These are phyloP conservation scores for Poeciliopsis presidionis DNA, from an alignment of 2,797 vertebrate genomes.

Conservation along the genomic window DNA sequence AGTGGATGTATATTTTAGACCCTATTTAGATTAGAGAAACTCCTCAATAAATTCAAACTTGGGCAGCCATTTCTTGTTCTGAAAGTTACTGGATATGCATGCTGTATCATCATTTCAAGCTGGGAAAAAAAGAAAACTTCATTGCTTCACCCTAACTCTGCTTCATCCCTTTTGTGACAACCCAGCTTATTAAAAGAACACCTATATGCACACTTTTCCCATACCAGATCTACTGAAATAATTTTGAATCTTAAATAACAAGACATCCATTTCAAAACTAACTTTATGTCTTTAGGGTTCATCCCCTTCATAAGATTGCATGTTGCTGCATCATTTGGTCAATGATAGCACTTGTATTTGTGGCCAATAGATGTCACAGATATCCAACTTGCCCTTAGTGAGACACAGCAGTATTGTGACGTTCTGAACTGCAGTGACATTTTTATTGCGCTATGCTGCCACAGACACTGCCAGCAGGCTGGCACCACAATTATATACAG, in stretches of 20 bases:
- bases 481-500: constrained; percentile 45
- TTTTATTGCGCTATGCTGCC: constrained; percentile 42
- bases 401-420: constrained; percentile 29
- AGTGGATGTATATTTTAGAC: not conserved
- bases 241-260: not conserved
- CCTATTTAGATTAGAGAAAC: not conserved
- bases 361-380: constrained; percentile 23
- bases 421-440: constrained; percentile 47
- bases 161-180: not conserved
- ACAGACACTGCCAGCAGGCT: constrained; percentile 43
- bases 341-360: constrained; percentile 13
- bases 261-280: not conserved
- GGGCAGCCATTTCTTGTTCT: not conserved
- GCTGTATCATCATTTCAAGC: not conserved
- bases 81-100: not conserved
- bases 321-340: not conserved
- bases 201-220: no score
- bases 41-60: not conserved
- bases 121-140: not conserved
- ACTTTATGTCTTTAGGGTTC: not conserved
- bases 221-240: not conserved
- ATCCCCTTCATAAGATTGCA: not conserved
- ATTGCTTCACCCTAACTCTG: not conserved
- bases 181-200: not conserved
- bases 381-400: constrained; percentile 34